Conservation (phyloP, 2,797 vertebrate species). For the Melopsittacus undulatus region DNA sequence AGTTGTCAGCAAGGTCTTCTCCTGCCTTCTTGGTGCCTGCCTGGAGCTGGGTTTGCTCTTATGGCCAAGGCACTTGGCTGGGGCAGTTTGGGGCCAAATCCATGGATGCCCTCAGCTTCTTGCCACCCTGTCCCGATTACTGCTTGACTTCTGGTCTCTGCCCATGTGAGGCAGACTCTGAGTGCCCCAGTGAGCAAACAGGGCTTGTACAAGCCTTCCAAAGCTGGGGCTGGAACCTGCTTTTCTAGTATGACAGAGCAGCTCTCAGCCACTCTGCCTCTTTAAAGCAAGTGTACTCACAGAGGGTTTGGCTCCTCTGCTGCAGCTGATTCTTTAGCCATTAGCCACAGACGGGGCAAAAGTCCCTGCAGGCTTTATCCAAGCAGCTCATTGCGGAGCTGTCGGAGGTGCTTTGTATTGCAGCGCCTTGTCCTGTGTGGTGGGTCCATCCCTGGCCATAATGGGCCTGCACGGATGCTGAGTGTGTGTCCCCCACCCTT, state of each 20-base stretch:
- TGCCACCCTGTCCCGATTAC: fast-evolving
- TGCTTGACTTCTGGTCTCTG: background rate
- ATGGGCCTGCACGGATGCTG: fast-evolving
- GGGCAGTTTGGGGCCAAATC: background rate
- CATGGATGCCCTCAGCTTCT: background rate
- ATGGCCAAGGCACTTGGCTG: background rate
- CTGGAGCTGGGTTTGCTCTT: background rate
- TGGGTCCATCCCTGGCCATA: fast-evolving
- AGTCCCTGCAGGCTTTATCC: background rate
- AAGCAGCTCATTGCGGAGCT: background rate
- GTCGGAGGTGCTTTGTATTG: background rate
- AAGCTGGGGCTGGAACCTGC: background rate
- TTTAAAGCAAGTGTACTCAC: background rate
- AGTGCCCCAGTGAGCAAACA: background rate
- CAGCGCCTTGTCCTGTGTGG: fast-evolving
- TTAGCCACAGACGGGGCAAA: background rate
- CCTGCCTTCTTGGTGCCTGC: background rate
- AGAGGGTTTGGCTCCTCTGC: background rate
- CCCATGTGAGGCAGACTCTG: fast-evolving
- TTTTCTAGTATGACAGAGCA: background rate
- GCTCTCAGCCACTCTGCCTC: background rate
- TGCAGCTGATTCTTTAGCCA: background rate
- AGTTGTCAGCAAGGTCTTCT: background rate
- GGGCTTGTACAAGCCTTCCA: background rate
- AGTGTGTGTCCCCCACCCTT: too few relatives aligned